Base-by-base conservation (phyloP, 2,113 vertebrate genomes). In the Mustela lutreola region DNA sequence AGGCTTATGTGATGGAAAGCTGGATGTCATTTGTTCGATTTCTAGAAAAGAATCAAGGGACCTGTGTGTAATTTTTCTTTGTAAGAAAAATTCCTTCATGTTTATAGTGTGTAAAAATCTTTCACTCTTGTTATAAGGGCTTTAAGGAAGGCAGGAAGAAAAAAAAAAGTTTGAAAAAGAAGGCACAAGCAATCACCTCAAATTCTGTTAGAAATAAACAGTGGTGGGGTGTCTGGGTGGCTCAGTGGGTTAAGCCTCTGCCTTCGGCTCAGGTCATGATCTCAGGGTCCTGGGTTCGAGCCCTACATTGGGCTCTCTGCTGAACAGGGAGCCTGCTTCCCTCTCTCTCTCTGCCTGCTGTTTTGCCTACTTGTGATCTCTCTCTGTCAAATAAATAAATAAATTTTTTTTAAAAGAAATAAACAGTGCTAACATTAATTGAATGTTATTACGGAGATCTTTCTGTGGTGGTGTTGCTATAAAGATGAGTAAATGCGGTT, bases 41-140 rank as follows among this genome's bases (percentile, higher is more conserved):
- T 88, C 62, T 88, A 36, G 45, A 91, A 28, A n/a, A 81, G 16
- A 78, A 63, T 71, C 21, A 39, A 62, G 7, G 48, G 28, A 91
- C 10, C 2, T 70, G 8, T 73, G 92, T 89, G 7, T 62, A 11
- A 33, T 78, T 60, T 89, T 80, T 58, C 21, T 83, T 92, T 87
- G 10, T 7, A 80, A 31, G 50, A 48, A 93, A 91, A 67, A 83
- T 93, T 62, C 50, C 36, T 93, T 87, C 56, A n/a, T 76, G 62
- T 76, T 92, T 76, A 45, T 79, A 60, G 8, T 65, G 26, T 83
- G 63, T 95, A 45, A 88, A 94, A 95, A 39, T 81, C 42, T 56
- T 24, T 42, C 18, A 31, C 33, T 8, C 39, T 86, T 83, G 24
- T 96, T 82, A 67, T 39, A 73, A 48, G 73, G 22, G 21, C 11